A percentile compares a stretch with the other conserved stretches of the same genome.
These are phyloP conservation scores for Pseudobourletiella spinata DNA, from an alignment of 1,140 invertebrate genomes.

Conservation along the genomic window DNA sequence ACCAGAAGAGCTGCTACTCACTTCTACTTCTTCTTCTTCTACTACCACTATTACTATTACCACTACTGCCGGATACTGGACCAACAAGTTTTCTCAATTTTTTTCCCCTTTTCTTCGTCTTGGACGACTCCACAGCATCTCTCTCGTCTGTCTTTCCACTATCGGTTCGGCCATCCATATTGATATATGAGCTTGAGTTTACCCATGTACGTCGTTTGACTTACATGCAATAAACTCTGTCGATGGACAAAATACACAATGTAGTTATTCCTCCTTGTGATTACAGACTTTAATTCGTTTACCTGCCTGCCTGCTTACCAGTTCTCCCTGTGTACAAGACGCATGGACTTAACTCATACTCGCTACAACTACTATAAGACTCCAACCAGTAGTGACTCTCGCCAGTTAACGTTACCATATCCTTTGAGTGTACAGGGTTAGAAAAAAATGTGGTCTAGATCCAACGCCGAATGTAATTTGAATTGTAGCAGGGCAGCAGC, in stretches of 20 bases:
- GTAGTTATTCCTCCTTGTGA: slow-evolving; percentile 1
- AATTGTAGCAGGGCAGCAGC: no score
- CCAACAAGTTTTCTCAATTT: slow-evolving; percentile 22
- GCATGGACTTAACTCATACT: neutral
- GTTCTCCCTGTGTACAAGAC: neutral
- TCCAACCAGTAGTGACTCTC: no score
- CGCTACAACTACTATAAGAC: neutral
- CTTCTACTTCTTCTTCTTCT: no score
- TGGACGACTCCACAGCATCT: no score
- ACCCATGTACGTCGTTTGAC: slow-evolving; percentile 9
- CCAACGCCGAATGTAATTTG: neutral
- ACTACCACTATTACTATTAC: no score
- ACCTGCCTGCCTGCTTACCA: neutral
- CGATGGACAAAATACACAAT: slow-evolving; percentile 9
- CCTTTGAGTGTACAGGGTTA: no score
- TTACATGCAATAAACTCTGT: slow-evolving; percentile 7
- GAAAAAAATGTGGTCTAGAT: no score
- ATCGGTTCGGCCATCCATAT: slow-evolving; percentile 8
- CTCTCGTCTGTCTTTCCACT: no score
- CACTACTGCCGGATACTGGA: slow-evolving; percentile 18
- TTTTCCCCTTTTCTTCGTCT: neutral
- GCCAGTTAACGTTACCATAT: no score
- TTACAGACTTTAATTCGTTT: slow-evolving; percentile 6
- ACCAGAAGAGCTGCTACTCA: no score
- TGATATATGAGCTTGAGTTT: slow-evolving; percentile 19